Evolutionary conservation across 2,797 vertebrate species (phyloP).

Genomic region (Hippoglossus hippoglossus): DNA sequence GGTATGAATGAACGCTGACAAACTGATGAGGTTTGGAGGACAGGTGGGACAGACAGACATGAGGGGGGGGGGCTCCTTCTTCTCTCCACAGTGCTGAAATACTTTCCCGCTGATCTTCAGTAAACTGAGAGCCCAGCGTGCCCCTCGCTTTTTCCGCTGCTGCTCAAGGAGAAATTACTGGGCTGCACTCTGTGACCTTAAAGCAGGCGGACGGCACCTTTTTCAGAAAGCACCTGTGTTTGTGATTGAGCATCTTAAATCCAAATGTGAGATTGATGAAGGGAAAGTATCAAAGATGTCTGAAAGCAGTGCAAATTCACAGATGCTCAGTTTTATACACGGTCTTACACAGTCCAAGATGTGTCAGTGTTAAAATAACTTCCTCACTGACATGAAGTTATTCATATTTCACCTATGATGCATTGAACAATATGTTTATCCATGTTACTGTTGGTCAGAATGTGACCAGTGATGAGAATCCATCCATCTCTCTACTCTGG

Average conservation of each 20-base stretch:
- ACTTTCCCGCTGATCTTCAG: conserved; percentile 46
- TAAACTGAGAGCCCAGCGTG: conserved; percentile 29
- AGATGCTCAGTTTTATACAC: too few species aligned
- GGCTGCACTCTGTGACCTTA: conserved; percentile 7
- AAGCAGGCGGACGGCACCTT: conserved; percentile 16
- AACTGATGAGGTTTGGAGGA: conserved; percentile 48
- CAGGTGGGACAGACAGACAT: conserved; percentile 6
- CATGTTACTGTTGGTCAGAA: too few species aligned
- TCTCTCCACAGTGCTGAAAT: conserved; percentile 45
- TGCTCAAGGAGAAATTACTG: conserved; percentile 31
- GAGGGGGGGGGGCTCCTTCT: conserved; percentile 12
- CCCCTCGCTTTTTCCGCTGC: conserved; percentile 28
- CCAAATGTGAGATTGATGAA: neutral
- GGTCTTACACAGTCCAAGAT: too few species aligned
- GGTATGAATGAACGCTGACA: conserved; percentile 37
- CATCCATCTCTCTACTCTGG: neutral
- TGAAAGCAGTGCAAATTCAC: too few species aligned
- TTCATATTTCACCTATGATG: too few species aligned
- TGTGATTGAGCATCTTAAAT: neutral
- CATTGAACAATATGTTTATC: too few species aligned
- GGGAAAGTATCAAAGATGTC: too few species aligned
- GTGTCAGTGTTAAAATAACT: too few species aligned
- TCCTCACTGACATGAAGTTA: too few species aligned
- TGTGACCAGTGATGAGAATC: too few species aligned
- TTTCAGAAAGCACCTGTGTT: neutral